Evolutionary conservation across 2,113 vertebrate genomes (phyloP).

Genomic region (Gymnarchus niloticus): DNA sequence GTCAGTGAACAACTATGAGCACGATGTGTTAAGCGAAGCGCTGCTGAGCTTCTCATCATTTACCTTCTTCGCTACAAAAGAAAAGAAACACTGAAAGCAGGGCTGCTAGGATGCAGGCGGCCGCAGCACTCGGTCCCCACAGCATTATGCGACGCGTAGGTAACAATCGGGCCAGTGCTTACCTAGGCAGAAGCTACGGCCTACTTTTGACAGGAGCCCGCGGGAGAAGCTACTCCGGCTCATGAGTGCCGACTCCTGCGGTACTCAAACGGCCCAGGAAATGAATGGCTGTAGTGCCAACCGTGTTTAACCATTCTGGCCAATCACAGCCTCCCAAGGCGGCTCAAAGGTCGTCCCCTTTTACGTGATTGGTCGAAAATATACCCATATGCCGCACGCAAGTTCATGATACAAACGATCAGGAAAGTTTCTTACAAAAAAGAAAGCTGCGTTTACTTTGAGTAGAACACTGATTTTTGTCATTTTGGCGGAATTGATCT

Average conservation of each 20-base stretch:
- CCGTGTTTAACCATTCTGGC: not conserved
- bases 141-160: conserved; percentile 36
- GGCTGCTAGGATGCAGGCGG: conserved; percentile 43
- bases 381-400: not conserved
- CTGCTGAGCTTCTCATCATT: conserved; percentile 16
- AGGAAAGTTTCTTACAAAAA: not conserved
- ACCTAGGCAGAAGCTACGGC: conserved; percentile 46
- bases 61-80: conserved; percentile 61
- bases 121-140: conserved; percentile 43
- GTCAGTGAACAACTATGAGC: conserved; percentile 24
- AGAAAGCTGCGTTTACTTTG: too few species aligned
- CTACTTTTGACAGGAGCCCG: conserved; percentile 36
- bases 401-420: not conserved
- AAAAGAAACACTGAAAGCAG: conserved; percentile 45
- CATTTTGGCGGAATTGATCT: not conserved
- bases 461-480: too few species aligned
- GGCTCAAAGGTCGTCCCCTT: not conserved
- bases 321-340: not conserved
- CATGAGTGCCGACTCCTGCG: conserved; percentile 18
- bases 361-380: not conserved
- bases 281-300: not conserved
- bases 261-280: not conserved
- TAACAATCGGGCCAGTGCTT: conserved; percentile 36
- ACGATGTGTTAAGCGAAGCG: not conserved
- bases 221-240: conserved; percentile 27